Percentiles rank a stretch among this genome's conserved stretches.
These are phyloP conservation scores for Aphis craccivora DNA, from an alignment of 1,140 invertebrate species.

Conservation along the genomic window DNA sequence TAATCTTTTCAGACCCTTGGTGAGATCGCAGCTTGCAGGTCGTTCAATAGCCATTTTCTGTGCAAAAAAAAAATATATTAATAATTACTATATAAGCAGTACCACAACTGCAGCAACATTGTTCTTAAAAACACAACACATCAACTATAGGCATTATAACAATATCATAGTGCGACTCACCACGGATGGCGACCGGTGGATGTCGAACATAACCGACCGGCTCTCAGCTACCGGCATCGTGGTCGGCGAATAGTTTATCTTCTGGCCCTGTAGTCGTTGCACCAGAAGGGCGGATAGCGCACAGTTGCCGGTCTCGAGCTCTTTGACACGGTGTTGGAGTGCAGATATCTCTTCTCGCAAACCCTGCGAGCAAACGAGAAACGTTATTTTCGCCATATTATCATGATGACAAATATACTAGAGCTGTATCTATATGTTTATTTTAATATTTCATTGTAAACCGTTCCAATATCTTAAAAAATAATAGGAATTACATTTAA, in stretches of 20 bases:
- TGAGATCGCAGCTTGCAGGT: conserved; percentile 61
- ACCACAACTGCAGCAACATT: background rate
- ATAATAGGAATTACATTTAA: background rate
- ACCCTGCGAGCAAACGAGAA: conserved; percentile 65
- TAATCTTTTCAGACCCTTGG: conserved; percentile 52
- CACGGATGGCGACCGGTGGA: conserved; percentile 27
- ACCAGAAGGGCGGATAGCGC: conserved; percentile 72
- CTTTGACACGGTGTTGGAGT: conserved; percentile 71
- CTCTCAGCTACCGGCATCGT: conserved; percentile 39
- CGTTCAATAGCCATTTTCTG: conserved; percentile 58
- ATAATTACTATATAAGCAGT: background rate
- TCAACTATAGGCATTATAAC: too few relatives aligned
- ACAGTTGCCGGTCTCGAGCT: conserved; percentile 74
- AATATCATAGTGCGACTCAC: background rate
- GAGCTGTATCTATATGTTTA: background rate
- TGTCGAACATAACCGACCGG: conserved; percentile 39
- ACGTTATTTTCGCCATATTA: background rate
- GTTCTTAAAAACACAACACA: too few relatives aligned
- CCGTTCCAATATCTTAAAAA: background rate
- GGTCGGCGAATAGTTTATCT: conserved; percentile 14
- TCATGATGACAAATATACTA: background rate
- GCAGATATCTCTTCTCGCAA: conserved; percentile 73
- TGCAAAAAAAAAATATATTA: background rate
- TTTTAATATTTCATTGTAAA: background rate
- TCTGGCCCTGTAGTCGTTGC: conserved; percentile 68